phyloP scores from a whole-genome alignment of 2,888 invertebrate species.

The Unio delphinus region DNA sequence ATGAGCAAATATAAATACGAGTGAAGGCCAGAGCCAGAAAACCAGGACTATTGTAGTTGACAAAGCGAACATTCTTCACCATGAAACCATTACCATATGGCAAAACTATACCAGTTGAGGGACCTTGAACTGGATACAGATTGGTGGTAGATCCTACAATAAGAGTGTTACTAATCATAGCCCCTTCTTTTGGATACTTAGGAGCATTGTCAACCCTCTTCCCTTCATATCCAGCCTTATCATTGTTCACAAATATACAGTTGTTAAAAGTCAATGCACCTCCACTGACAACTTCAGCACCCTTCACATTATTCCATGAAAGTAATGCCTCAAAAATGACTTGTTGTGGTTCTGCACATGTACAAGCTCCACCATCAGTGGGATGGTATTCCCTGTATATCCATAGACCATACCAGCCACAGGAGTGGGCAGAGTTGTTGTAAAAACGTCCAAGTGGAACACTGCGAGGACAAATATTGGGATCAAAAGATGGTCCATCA shows the following conservation, averaged over 20 bases:
- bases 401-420: constrained; percentile 69
- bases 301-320: constrained; percentile 67
- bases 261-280: constrained; percentile 60
- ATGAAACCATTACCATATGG: constrained; percentile 57
- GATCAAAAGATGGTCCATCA: constrained; percentile 61
- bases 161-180: constrained; percentile 44
- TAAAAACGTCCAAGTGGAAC: constrained; percentile 53
- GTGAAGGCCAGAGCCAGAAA: constrained; percentile 43
- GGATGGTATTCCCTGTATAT: constrained; percentile 59
- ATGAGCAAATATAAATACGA: constrained; percentile 46
- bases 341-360: constrained; percentile 11
- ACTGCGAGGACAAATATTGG: constrained; percentile 52
- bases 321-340: constrained; percentile 45
- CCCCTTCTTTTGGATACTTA: constrained; percentile 35
- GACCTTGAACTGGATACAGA: constrained; percentile 16
- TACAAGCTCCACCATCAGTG: constrained; percentile 25
- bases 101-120: constrained; percentile 47
- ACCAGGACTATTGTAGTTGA: constrained; percentile 23
- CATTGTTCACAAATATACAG: constrained; percentile 58
- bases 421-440: constrained; percentile 66
- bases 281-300: constrained; percentile 61
- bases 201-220: constrained; percentile 11
- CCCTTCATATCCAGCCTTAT: constrained; percentile 60
- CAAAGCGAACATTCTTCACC: constrained; percentile 38
- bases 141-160: constrained; percentile 44